Base-by-base conservation (phyloP, 2,888 invertebrate species). In the Eupelmus urozonus region DNA sequence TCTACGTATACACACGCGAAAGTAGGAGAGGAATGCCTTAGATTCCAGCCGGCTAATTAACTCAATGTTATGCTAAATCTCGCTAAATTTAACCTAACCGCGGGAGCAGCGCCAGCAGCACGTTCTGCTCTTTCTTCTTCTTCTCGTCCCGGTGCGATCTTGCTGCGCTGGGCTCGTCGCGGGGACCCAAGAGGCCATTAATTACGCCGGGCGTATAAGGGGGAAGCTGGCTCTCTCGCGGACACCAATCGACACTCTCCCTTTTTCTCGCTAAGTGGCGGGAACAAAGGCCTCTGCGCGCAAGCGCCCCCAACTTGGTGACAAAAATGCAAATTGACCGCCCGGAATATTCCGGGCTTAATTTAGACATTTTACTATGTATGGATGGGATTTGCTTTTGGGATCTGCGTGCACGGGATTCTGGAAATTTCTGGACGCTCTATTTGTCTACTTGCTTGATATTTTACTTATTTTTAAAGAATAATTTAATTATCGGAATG, bases 31-130 rank as follows among this genome's bases (percentile, higher is more conserved):
- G 86, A 84, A 86, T 88, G 83, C 88, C 86, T 86, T 85, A 86
- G 86, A 89, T 89, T 88, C 89, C 87, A 81, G 81, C 82, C 83
- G 83, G 83, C 88, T 89, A 89, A 89, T 89, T 89, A 89, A 88
- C 88, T 86, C 85, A 83, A 85, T 86, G 87, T 87, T 88, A 88
- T 88, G 87, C 87, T 86, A 87, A 89, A 86, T 87, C 85, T 79
- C 78, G 84, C 86, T 86, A 87, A 88, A 88, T 87, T 87, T 86
- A 88, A 84, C 81, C 79, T 76, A 20, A 57, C 55, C 45, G 18
- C 51, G 25, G n/a, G 27, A 49, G 49, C 78, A 5, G 23, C 20
- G 9, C 3, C 9, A 3, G 34, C 9, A 34, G 34, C 34, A n/a
- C n/a, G n/a, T n/a, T n/a, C n/a, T n/a, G 9, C 45, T 45, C 45